Evolutionary conservation across 92 coral and sea anemone genomes (phyloP).

Genomic region (Epizoanthus rinbou): DNA sequence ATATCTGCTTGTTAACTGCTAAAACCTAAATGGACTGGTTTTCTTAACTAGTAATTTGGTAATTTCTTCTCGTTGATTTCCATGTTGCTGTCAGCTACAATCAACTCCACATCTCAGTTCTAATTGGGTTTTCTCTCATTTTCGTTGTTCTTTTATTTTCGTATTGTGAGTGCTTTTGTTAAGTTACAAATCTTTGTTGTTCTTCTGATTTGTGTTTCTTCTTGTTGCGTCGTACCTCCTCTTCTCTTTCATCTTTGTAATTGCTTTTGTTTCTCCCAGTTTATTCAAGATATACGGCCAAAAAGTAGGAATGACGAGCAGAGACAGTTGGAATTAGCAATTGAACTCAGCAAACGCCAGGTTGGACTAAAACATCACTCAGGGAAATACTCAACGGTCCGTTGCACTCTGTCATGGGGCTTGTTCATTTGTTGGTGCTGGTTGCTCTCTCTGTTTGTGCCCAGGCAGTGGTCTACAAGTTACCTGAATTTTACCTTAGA

Average conservation of each 20-base stretch:
- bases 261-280: conserved; percentile 43
- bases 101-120: too few relatives aligned
- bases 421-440: neutral
- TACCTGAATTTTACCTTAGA: too few relatives aligned
- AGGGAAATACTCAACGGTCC: conserved; percentile 62
- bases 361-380: conserved; percentile 33
- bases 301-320: conserved; percentile 74
- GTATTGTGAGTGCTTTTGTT: conserved; percentile 18
- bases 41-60: too few relatives aligned
- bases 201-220: neutral
- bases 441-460: neutral
- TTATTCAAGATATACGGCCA: conserved; percentile 53
- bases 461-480: neutral
- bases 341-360: conserved; percentile 86
- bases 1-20: too few relatives aligned
- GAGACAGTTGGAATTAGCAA: conserved; percentile 82
- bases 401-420: conserved; percentile 23
- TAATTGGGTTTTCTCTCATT: neutral
- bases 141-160: neutral
- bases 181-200: neutral
- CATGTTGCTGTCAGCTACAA: too few relatives aligned
- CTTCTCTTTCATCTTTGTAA: conserved; percentile 16
- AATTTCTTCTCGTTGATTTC: too few relatives aligned
- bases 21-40: too few relatives aligned
- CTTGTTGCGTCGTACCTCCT: neutral